Evolutionary conservation across 1,140 invertebrate species (phyloP).

Genomic region (Watersipora subatra): DNA sequence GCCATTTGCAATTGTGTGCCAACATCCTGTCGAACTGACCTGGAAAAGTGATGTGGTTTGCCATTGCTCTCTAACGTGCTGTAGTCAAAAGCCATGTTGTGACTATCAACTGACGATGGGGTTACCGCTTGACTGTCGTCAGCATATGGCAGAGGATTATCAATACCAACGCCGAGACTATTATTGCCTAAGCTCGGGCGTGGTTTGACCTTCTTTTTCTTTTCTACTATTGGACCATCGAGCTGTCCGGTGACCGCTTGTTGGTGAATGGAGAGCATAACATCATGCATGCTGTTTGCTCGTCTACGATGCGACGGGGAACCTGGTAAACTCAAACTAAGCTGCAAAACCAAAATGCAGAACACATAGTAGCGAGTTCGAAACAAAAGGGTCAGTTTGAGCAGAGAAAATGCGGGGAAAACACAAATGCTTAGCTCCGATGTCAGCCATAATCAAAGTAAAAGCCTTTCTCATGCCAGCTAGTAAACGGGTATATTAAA

Average conservation of each 20-base stretch:
- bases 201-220: not conserved
- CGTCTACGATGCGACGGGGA: conserved; percentile 83
- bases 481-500: no score
- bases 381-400: no score
- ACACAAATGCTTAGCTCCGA: no score
- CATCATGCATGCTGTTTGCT: conserved; percentile 23
- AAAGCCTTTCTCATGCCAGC: no score
- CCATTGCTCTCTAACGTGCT: no score
- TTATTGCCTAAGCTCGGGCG: conserved; percentile 37
- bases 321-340: conserved; percentile 85
- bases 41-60: no score
- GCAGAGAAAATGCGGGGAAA: no score
- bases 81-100: not conserved
- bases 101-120: conserved; percentile 27
- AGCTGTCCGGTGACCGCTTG: conserved; percentile 76
- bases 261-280: not conserved
- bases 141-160: conserved; percentile 65
- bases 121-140: conserved; percentile 95
- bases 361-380: no score
- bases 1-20: no score
- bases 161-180: not conserved
- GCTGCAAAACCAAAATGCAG: no score
- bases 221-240: conserved; percentile 49
- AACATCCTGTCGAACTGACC: no score
- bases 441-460: no score